Evolutionary conservation across 2,888 invertebrate genomes (phyloP).

Genomic region (Belgica antarctica): DNA sequence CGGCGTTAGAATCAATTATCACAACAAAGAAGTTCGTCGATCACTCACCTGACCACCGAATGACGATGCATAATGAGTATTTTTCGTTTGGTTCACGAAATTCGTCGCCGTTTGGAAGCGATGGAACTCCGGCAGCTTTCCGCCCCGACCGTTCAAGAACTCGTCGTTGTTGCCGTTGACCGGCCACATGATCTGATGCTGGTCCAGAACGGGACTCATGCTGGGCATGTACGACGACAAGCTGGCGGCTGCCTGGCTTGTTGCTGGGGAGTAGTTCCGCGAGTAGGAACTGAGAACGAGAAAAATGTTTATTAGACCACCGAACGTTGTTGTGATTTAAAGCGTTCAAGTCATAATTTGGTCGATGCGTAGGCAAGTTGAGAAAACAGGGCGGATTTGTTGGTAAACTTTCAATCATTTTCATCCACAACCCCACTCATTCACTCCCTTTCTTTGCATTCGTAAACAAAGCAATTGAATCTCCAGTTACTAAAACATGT

Average conservation of each 20-base stretch:
- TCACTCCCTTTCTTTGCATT: too few relatives aligned
- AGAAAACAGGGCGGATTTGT: too few relatives aligned
- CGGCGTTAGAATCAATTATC: neutral
- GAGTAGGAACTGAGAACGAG: slow-evolving; percentile 5
- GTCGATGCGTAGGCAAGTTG: too few relatives aligned
- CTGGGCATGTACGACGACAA: slow-evolving; percentile 8
- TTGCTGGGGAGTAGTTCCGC: slow-evolving; percentile 6
- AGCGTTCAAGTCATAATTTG: neutral
- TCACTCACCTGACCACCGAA: neutral
- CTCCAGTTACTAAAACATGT: too few relatives aligned
- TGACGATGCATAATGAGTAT: slow-evolving; percentile 35
- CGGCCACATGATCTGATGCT: slow-evolving; percentile 30
- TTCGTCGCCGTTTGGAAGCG: slow-evolving; percentile 48
- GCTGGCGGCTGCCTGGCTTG: neutral
- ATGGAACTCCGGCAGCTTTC: slow-evolving; percentile 53
- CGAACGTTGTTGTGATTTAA: neutral
- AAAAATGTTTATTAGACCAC: neutral
- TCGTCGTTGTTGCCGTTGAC: slow-evolving; percentile 3
- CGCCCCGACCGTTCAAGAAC: slow-evolving; percentile 47
- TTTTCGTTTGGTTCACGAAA: slow-evolving; percentile 28
- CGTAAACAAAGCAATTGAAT: too few relatives aligned
- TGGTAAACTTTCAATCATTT: too few relatives aligned
- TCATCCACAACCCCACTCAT: too few relatives aligned
- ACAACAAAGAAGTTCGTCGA: too few relatives aligned
- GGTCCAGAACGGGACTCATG: slow-evolving; percentile 24